phyloP scores from a whole-genome alignment of 2,888 invertebrate genomes.

The Leptothorax acervorum region DNA sequence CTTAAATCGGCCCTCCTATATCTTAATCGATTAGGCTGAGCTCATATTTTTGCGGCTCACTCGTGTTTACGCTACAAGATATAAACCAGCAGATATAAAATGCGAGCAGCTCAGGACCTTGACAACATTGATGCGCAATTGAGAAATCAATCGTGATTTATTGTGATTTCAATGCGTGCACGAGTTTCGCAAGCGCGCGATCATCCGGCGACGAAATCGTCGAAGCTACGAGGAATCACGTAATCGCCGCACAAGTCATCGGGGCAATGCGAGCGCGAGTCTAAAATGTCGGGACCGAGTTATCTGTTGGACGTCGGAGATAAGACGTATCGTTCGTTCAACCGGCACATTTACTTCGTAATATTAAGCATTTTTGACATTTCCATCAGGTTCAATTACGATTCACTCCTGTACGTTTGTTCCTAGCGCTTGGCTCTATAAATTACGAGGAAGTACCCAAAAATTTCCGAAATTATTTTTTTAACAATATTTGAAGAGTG shows the following conservation, averaged over 20 bases:
- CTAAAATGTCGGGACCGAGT: constrained; percentile 24
- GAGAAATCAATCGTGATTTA: neutral
- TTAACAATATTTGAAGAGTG: too few species aligned
- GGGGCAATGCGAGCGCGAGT: neutral
- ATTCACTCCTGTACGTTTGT: neutral
- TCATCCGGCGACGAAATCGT: neutral
- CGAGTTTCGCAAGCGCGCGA: neutral
- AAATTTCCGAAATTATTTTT: too few species aligned
- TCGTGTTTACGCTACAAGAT: neutral
- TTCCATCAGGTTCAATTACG: neutral
- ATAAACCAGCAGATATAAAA: neutral
- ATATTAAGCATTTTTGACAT: neutral
- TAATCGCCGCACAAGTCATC: neutral
- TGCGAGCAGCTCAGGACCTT: neutral
- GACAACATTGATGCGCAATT: neutral
- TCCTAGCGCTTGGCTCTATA: neutral
- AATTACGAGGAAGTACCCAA: too few species aligned
- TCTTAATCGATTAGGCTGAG: neutral
- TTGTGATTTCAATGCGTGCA: constrained; percentile 5
- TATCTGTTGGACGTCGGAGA: constrained; percentile 46
- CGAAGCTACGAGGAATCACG: neutral
- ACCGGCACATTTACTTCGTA: constrained; percentile 44
- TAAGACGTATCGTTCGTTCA: constrained; percentile 61
- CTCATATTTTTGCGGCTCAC: neutral
- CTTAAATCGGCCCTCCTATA: neutral